Conservation (phyloP, 2,888 invertebrate species). For the Sarcophaga carnaria region DNA sequence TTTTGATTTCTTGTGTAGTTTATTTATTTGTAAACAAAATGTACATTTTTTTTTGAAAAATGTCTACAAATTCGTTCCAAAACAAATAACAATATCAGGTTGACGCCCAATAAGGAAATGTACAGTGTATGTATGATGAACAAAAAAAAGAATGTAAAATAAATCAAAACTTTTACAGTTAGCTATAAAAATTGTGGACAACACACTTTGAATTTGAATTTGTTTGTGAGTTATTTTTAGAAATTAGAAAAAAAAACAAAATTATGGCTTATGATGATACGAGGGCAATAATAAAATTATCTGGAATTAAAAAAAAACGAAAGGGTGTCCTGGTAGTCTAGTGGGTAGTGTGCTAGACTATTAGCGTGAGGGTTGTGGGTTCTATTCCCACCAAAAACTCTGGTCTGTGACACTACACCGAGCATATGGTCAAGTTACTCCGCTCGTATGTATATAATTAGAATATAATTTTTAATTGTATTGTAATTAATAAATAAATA, state of each 20-base stretch:
- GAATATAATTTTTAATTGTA: too few species aligned
- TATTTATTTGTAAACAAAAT: background rate
- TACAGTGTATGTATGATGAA: background rate
- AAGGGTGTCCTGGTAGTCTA: too few species aligned
- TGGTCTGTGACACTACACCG: too few species aligned
- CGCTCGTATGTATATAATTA: too few species aligned
- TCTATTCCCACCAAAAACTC: too few species aligned
- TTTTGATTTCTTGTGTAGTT: background rate
- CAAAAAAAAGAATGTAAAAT: background rate
- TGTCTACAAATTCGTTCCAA: background rate
- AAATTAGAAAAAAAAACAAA: background rate
- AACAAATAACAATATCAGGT: background rate
- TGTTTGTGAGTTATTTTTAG: background rate
- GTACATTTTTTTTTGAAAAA: background rate
- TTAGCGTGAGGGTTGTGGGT: too few species aligned
- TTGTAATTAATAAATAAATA: too few species aligned
- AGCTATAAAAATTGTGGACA: background rate
- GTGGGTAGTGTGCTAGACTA: too few species aligned
- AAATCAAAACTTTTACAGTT: background rate
- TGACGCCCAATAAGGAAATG: slow-evolving; percentile 19
- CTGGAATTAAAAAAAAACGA: too few species aligned
- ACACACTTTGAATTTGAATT: background rate
- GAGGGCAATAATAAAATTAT: too few species aligned
- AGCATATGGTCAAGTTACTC: too few species aligned
- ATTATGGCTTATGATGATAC: too few species aligned